phyloP scores from a whole-genome alignment of 92 coral and sea anemone species.

The Zoanthus sociatus region DNA sequence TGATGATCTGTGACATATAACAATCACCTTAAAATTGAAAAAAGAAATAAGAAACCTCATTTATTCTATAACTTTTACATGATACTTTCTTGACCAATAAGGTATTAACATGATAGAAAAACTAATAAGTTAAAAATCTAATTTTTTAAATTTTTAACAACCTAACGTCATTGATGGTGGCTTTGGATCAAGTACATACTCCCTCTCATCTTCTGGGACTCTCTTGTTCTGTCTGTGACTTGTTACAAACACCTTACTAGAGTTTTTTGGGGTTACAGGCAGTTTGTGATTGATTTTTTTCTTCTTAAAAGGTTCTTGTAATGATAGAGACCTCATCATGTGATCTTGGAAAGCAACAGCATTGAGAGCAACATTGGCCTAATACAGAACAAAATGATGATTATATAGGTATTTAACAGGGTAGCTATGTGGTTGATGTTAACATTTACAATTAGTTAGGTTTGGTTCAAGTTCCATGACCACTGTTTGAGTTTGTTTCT shows the following conservation, averaged over 20 bases:
- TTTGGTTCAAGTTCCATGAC: too few relatives aligned
- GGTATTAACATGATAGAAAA: neutral
- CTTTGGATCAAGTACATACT: conserved; percentile 92
- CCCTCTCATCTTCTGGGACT: conserved; percentile 62
- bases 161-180: conserved; percentile 93
- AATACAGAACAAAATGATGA: neutral
- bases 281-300: conserved; percentile 80
- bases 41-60: too few relatives aligned
- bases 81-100: neutral
- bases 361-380: conserved; percentile 87
- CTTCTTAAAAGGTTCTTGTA: conserved; percentile 88
- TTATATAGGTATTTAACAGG: neutral
- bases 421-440: too few relatives aligned
- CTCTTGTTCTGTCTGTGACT: conserved; percentile 37
- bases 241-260: conserved; percentile 30
- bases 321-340: conserved; percentile 82
- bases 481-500: too few relatives aligned
- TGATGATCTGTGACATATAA: too few relatives aligned
- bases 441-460: too few relatives aligned
- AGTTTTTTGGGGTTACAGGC: conserved; percentile 62
- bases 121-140: neutral
- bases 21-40: too few relatives aligned
- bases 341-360: conserved; percentile 99
- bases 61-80: too few relatives aligned
- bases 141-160: neutral